Conservation (phyloP, 2,888 invertebrate species). For the Nomada fucata region DNA sequence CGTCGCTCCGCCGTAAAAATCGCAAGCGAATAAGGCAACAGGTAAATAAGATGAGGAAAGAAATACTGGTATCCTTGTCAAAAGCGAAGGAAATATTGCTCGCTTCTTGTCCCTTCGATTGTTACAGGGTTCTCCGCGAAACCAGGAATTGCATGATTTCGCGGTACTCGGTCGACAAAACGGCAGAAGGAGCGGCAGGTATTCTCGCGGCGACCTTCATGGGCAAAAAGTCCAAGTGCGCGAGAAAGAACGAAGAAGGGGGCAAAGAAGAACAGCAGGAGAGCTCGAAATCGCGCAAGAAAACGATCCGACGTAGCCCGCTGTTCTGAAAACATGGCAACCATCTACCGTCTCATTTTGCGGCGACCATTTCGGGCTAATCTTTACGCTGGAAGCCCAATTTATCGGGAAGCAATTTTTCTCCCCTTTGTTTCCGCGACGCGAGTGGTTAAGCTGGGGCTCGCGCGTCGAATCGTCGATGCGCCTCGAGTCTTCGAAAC, state of each 20-base stretch:
- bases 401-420: not conserved
- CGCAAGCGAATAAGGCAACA: not conserved
- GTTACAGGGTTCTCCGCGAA: constrained; percentile 24
- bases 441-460: not conserved
- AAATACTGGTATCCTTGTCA: not conserved
- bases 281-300: constrained; percentile 54
- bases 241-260: constrained; percentile 68
- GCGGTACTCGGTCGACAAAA: constrained; percentile 43
- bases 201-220: constrained; percentile 62
- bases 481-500: too few relatives aligned
- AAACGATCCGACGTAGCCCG: constrained; percentile 47
- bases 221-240: constrained; percentile 61
- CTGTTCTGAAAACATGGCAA: constrained; percentile 12
- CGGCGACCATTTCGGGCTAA: not conserved
- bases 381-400: not conserved
- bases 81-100: not conserved
- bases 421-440: too few relatives aligned
- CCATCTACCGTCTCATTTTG: constrained; percentile 30
- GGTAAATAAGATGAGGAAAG: not conserved
- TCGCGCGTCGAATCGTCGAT: too few relatives aligned
- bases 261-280: constrained; percentile 64
- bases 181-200: constrained; percentile 52
- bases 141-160: constrained; percentile 50
- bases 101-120: constrained; percentile 5
- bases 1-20: not conserved